Percentiles rank a stretch among this genome's conserved stretches.
Conservation (phyloP, 2,113 vertebrate genomes). For the Colistium nudipinnis region DNA sequence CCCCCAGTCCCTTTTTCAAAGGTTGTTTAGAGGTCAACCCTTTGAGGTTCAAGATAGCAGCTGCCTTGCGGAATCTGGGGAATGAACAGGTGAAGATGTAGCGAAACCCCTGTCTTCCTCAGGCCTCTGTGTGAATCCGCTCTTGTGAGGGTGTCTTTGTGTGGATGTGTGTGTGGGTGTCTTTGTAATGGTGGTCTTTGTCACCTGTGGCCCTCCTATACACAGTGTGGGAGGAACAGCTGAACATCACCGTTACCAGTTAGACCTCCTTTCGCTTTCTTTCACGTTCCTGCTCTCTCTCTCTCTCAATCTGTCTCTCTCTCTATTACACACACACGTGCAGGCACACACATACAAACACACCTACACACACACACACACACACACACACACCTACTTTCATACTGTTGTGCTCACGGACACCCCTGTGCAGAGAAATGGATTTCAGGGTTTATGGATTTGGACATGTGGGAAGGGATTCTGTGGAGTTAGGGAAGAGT, state of each 20-base stretch:
- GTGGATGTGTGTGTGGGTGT: constrained; percentile 19
- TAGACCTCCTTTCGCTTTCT: constrained; percentile 46
- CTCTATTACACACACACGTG: constrained; percentile 11
- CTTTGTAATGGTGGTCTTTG: constrained; percentile 47
- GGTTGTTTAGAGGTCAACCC: constrained; percentile 65
- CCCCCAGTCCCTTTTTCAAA: not conserved
- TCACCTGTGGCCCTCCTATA: constrained; percentile 54
- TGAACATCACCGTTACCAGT: constrained; percentile 48
- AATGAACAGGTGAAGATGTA: constrained; percentile 79
- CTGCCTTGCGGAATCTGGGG: constrained; percentile 66
- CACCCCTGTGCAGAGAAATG: constrained; percentile 46
- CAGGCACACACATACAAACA: constrained; percentile 25
- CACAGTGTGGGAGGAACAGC: constrained; percentile 54
- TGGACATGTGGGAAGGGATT: constrained; percentile 41
- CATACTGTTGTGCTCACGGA: constrained; percentile 20
- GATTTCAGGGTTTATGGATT: constrained; percentile 61
- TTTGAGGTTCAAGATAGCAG: constrained; percentile 60
- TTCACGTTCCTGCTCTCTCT: not conserved
- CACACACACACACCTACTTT: constrained; percentile 38
- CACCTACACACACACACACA: constrained; percentile 17
- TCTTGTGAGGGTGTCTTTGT: constrained; percentile 34
- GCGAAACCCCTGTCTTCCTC: constrained; percentile 35
- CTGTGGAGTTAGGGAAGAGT: constrained; percentile 16
- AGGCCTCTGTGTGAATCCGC: constrained; percentile 10
- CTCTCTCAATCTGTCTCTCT: not conserved